phyloP scores from a whole-genome alignment of 1,140 invertebrate species.

The Zaprionus nigranus region DNA sequence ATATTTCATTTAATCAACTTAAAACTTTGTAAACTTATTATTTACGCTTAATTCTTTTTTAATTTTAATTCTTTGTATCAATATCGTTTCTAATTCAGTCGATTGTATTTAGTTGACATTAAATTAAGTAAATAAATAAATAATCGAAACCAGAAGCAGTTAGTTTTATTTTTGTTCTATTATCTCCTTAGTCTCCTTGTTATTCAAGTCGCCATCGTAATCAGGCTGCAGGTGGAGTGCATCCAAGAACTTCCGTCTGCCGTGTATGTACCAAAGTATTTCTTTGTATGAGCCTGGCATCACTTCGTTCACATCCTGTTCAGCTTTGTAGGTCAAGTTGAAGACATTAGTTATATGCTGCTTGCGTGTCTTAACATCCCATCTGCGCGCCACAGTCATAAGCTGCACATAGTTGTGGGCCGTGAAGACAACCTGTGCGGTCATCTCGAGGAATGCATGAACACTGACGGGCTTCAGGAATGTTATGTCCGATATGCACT shows the following conservation, averaged over 20 bases:
- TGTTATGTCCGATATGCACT: constrained; percentile 90
- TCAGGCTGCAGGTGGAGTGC: constrained; percentile 53
- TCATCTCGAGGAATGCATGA: constrained; percentile 89
- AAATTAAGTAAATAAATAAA: too few species aligned
- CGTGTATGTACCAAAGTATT: constrained; percentile 90
- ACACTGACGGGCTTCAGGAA: constrained; percentile 90
- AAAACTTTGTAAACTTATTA: too few species aligned
- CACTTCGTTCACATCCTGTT: constrained; percentile 86
- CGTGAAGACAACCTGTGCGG: constrained; percentile 89
- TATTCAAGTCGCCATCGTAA: background rate
- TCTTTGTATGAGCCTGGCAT: constrained; percentile 90
- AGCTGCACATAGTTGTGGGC: constrained; percentile 87
- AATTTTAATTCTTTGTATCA: too few species aligned
- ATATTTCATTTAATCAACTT: too few species aligned
- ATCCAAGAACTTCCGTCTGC: constrained; percentile 87
- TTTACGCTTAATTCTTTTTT: too few species aligned
- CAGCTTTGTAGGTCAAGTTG: constrained; percentile 89
- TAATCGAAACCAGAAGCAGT: background rate
- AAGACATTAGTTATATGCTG: constrained; percentile 90
- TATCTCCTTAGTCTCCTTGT: background rate
- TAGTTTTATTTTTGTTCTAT: background rate
- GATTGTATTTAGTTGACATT: too few species aligned
- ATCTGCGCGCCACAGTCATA: constrained; percentile 88
- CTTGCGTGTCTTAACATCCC: constrained; percentile 86
- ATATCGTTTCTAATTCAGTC: too few species aligned